Base-by-base conservation (phyloP, 2,113 vertebrate genomes). In the Rhagologus leucostigma region DNA sequence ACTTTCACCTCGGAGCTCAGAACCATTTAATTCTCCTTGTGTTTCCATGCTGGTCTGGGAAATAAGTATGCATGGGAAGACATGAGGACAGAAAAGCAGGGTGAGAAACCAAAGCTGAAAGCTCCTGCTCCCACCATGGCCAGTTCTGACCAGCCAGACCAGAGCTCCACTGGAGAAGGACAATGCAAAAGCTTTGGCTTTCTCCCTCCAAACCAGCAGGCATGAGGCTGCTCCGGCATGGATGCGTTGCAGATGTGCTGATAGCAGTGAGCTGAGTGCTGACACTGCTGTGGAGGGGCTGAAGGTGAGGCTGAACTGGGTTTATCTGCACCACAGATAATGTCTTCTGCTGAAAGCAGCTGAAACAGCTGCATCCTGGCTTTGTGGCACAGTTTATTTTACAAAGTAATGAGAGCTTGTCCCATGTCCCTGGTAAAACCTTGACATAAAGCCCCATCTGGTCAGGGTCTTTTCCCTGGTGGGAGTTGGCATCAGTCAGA, bases 231-330 rank as follows among this genome's bases (percentile, higher is more conserved):
- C 70, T 91, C 64, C 3, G 0, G 75, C 81, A 39, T 2, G 84
- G 94, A 64, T 85, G 84, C 1, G 0, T 32, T 93, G 92, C 93
- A 94, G 95, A 91, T 89, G 96, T 89, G 89, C 81, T 89, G 93
- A 89, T 76, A 95, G 93, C 87, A 93, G 93, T n/a, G 27, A 73
- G 93, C 78, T 21, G 84, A 79, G 87, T 42, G 89, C 91, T 95
- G 94, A 90, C 41, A 17, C 80, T 76, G 84, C 89, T 64, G 69
- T 27, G 76, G 50, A 90, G 71, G 70, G 77, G 70, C 59, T 16
- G 13, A 41, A 89, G 89, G 94, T 93, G 49, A 71, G 78, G 73
- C 84, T 90, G 80, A 73, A 53, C 32, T 16, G 76, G 47, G 73
- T 74, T 94, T 95, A 68, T 93, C 83, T 84, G 89, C 65, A 90